Evolutionary conservation across 1,140 invertebrate species (phyloP).

Genomic region (Berghia stephanieae): DNA sequence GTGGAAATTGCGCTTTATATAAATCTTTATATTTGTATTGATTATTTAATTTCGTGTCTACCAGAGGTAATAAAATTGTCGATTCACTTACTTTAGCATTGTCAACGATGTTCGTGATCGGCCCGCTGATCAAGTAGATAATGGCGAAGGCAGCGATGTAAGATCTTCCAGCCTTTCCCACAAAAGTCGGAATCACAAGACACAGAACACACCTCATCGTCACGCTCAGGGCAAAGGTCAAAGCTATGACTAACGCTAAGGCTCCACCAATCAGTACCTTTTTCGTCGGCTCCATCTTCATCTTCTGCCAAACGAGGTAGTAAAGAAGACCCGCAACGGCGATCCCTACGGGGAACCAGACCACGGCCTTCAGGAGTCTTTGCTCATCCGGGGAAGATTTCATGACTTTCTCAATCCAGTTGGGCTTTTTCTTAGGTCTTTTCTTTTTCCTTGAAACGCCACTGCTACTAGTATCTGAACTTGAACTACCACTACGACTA

Average conservation of each 20-base stretch:
- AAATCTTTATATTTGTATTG: too few species aligned
- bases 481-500: background rate
- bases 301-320: constrained; percentile 37
- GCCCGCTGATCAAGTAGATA: constrained; percentile 48
- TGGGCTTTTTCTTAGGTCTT: background rate
- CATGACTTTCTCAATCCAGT: constrained; percentile 8
- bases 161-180: constrained; percentile 51
- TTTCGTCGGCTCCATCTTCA: constrained; percentile 34
- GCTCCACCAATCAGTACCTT: constrained; percentile 37
- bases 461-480: background rate
- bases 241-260: constrained; percentile 38
- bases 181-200: constrained; percentile 53
- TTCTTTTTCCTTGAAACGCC: background rate
- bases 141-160: constrained; percentile 53
- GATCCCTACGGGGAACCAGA: constrained; percentile 39
- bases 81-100: constrained; percentile 32
- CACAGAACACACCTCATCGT: constrained; percentile 48
- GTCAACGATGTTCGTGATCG: constrained; percentile 33
- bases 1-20: too few species aligned
- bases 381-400: constrained; percentile 34
- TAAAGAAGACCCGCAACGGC: constrained; percentile 33
- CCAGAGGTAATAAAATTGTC: too few species aligned
- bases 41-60: too few species aligned
- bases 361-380: constrained; percentile 26
- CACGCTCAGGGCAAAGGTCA: constrained; percentile 50